Base-by-base conservation (phyloP, 2,888 invertebrate genomes). In the Cerastis leucographa region DNA sequence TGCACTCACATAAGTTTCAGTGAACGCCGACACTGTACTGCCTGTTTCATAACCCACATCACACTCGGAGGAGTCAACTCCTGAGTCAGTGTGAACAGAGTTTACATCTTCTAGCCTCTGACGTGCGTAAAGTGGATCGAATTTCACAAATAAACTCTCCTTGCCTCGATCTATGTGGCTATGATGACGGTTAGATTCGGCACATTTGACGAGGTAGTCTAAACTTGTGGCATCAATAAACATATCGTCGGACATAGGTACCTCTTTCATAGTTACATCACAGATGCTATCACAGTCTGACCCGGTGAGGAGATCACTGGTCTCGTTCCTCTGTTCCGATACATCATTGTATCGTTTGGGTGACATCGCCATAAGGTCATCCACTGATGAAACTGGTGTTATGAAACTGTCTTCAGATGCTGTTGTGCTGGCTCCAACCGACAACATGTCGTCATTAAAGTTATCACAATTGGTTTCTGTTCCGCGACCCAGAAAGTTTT, bases 141-240 rank as follows among this genome's bases (percentile, higher is more conserved):
- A 97, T 86, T 97, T 98, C 17, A 97, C 97, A 93, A 97, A 98
- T 67, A 98, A 94, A 74, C 98, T 98, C 90, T 98, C 97, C 78
- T 97, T 97, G 79, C 95, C 92, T 76, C 94, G 91, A 87, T 96
- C 96, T 78, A 95, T 90, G 51, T 90, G 87, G 70, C 88, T 94
- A 54, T 92, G 90, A 76, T 94, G 92, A 35, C 92, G 89, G 88
- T 94, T 93, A 9, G 96, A 93, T 89, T 95, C 93, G 8, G 95
- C 93, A 85, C 96, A 97, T 81, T 95, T 95, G 56, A 97, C 94
- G 22, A 97, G 93, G 86, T 96, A 97, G 88, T 97, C 97, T 81
- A 97, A 94, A 78, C 96, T 96, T 59, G 93, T 95, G n/a, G 97
- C 96, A 90, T 97, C 97, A 79, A 97, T 96, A 84, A 97, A 97